Percentiles rank a stretch among this genome's conserved stretches.
These are phyloP conservation scores for Odontothrips loti DNA, from an alignment of 2,888 invertebrate genomes.

Conservation along the genomic window DNA sequence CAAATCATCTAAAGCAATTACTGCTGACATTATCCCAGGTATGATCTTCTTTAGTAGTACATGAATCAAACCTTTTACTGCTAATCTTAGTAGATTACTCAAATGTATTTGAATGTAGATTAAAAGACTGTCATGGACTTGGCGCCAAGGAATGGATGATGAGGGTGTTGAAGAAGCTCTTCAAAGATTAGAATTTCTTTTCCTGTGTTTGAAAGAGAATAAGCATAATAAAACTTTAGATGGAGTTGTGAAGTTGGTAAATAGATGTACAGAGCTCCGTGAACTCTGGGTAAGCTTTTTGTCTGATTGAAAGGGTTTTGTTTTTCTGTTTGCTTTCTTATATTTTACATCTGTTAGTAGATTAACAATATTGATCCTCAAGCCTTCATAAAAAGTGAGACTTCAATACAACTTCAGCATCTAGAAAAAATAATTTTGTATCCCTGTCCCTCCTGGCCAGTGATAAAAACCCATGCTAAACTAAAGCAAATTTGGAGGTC, in stretches of 20 bases:
- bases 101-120: background rate
- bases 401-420: background rate
- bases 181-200: background rate
- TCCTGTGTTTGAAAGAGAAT: background rate
- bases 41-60: background rate
- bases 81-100: background rate
- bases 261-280: background rate
- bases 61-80: background rate
- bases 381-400: background rate
- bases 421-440: background rate
- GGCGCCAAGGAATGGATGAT: background rate
- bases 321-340: background rate
- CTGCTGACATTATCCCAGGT: background rate
- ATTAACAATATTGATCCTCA: background rate
- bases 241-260: background rate
- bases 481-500: background rate
- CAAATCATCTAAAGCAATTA: background rate
- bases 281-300: slow-evolving; percentile 1
- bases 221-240: background rate
- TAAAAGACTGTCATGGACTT: background rate
- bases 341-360: background rate
- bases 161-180: background rate
- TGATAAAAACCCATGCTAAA: background rate
- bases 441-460: background rate
- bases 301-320: background rate